phyloP scores from a whole-genome alignment of 2,888 invertebrate genomes.

The Campoplex capitator region DNA sequence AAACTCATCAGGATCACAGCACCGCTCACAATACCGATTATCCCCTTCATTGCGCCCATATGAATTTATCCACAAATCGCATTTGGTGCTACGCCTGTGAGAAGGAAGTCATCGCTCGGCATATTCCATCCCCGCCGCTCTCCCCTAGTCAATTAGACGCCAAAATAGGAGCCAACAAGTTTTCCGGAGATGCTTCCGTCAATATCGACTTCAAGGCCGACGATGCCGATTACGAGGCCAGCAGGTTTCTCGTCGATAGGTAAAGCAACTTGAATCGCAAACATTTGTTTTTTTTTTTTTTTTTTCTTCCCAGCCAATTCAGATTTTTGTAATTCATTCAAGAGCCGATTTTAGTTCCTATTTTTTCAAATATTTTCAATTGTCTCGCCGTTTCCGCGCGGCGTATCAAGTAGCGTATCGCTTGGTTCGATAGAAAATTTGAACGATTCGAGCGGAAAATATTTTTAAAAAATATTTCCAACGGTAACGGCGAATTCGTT shows the following conservation, averaged over 20 bases:
- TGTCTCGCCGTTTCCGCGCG: no score
- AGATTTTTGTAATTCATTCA: background rate
- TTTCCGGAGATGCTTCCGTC: slow-evolving; percentile 76
- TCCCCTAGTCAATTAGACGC: slow-evolving; percentile 78
- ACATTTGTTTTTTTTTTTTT: slow-evolving; percentile 15
- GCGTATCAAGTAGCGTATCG: no score
- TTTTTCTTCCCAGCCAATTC: background rate
- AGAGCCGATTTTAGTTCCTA: no score
- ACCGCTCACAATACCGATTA: slow-evolving; percentile 91
- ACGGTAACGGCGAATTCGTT: no score
- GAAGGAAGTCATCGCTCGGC: slow-evolving; percentile 88
- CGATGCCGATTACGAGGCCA: slow-evolving; percentile 63
- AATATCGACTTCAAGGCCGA: slow-evolving; percentile 76
- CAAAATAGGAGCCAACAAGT: slow-evolving; percentile 74
- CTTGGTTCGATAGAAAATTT: no score
- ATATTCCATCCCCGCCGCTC: slow-evolving; percentile 75
- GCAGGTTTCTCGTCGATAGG: slow-evolving; percentile 73
- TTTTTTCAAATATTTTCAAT: no score
- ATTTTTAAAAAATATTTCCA: no score
- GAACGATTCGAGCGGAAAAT: no score
- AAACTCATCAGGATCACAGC: slow-evolving; percentile 93
- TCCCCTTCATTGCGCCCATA: slow-evolving; percentile 91
- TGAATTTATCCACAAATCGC: slow-evolving; percentile 93
- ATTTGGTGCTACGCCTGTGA: slow-evolving; percentile 97
- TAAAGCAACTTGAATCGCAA: slow-evolving; percentile 62